Evolutionary conservation across 2,888 invertebrate species (phyloP), one percentile per base, ranked within the genome.

Genomic region (Caenorhabditis afra): DNA sequence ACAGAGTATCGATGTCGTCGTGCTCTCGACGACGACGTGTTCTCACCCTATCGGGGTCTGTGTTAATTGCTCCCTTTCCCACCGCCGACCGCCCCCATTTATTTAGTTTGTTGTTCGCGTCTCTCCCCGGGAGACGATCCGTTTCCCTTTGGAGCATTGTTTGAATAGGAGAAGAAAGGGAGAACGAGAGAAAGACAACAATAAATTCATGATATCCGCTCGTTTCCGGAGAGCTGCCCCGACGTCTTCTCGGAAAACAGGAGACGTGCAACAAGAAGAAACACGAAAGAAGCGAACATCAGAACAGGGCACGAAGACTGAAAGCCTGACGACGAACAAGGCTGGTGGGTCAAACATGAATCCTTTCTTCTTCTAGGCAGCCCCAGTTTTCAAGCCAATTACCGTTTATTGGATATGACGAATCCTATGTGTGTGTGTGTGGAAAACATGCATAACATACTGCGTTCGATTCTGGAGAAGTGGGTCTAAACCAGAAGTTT

Each of bases 131-230:
- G n/a, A n/a, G 14, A 14, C 52, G 37, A 18, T 39, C 20, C 37
- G 39, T 41, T 57, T 41, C 41, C 50, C 52, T 52, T 52, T 52
- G 49, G 62, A 49, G 62, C 50, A 62, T 61, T 70, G 70, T 71
- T 71, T 71, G 71, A 35, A 55, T 62, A 71, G 45, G 12, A 37
- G 35, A 8, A 39, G 47, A 49, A 45, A 50, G 16, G 47, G 5
- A 23, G 20, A 41, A 39, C 44, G 35, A 39, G 29, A 44, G 35
- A 20, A 59, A 47, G 39, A 41, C 47, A 57, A 66, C 57, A 66
- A 68, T 68, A 59, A 59, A 68, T 68, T 52, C 67, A 68, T 68
- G 68, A 70, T 70, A 70, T 70, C 70, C 70, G 70, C 55, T 53
- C 47, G 37, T 70, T 41, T 68, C 68, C 68, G 68, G 68, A 29